phyloP scores from a whole-genome alignment of 92 coral and sea anemone species.

The Palythoa caribaeorum region DNA sequence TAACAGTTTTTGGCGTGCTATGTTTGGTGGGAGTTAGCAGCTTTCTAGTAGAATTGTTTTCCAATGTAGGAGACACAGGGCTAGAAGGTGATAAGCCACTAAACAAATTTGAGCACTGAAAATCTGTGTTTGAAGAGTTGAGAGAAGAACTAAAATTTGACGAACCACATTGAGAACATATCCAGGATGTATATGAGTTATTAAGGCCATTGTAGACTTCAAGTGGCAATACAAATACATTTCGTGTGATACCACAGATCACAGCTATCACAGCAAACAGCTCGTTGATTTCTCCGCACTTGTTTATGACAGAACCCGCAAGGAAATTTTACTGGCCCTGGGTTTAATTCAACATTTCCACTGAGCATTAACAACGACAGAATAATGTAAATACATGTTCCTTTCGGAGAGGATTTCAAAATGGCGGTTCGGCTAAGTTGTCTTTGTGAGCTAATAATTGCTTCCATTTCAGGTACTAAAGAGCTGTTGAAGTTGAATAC shows the following conservation, averaged over 20 bases:
- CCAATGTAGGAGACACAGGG: not conserved
- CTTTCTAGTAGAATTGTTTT: not conserved
- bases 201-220: not conserved
- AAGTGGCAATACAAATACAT: not conserved
- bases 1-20: not conserved
- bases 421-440: not conserved
- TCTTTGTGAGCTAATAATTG: not conserved
- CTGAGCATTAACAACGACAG: not conserved
- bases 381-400: constrained; percentile 1
- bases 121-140: not conserved
- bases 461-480: not conserved
- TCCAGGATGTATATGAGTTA: not conserved
- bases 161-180: constrained; percentile 1
- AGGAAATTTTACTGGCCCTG: too few species aligned
- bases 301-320: too few species aligned
- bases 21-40: not conserved
- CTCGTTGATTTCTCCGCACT: not conserved
- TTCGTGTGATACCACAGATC: not conserved
- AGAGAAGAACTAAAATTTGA: constrained; percentile 1
- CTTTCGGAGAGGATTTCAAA: constrained; percentile 4
- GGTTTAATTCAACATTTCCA: not conserved
- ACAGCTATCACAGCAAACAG: not conserved
- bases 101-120: not conserved
- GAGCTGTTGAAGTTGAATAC: not conserved
- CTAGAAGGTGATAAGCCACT: not conserved